A percentile compares a stretch with the other conserved stretches of the same genome.
These are phyloP conservation scores for Phallusia fumigata DNA, from an alignment of 23 tunicate species.

Conservation along the genomic window DNA sequence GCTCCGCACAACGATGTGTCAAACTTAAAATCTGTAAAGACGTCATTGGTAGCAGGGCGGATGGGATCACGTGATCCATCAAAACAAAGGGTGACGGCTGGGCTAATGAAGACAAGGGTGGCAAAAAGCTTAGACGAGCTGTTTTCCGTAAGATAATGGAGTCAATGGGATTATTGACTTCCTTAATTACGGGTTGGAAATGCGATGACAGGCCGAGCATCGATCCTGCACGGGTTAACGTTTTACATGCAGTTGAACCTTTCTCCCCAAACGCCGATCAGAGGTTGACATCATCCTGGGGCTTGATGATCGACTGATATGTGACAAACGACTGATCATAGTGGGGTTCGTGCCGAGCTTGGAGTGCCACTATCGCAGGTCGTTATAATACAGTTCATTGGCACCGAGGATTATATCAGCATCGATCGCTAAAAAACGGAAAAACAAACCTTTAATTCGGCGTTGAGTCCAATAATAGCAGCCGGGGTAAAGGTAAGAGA, in stretches of 20 bases:
- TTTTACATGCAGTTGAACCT: too few relatives aligned
- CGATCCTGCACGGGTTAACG: neutral
- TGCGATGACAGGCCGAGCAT: neutral
- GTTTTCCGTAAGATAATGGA: neutral
- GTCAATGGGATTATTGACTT: neutral
- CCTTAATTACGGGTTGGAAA: neutral
- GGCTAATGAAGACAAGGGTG: neutral
- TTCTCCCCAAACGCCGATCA: too few relatives aligned
- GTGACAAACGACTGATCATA: too few relatives aligned
- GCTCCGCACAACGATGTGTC: too few relatives aligned
- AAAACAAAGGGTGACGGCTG: neutral
- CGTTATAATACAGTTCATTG: too few relatives aligned
- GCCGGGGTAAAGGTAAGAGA: conserved; percentile 96
- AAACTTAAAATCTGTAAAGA: too few relatives aligned
- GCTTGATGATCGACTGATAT: too few relatives aligned
- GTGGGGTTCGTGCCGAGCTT: too few relatives aligned
- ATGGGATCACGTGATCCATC: neutral
- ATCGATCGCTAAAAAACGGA: too few relatives aligned
- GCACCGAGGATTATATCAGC: too few relatives aligned
- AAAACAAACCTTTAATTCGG: conserved; percentile 62
- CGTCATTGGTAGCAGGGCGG: neutral
- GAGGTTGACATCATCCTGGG: too few relatives aligned
- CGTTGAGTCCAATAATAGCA: conserved; percentile 85
- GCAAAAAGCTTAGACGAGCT: neutral
- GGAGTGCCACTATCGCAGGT: too few relatives aligned